phyloP scores from a whole-genome alignment of 2,113 vertebrate species.

The Cariama cristata region DNA sequence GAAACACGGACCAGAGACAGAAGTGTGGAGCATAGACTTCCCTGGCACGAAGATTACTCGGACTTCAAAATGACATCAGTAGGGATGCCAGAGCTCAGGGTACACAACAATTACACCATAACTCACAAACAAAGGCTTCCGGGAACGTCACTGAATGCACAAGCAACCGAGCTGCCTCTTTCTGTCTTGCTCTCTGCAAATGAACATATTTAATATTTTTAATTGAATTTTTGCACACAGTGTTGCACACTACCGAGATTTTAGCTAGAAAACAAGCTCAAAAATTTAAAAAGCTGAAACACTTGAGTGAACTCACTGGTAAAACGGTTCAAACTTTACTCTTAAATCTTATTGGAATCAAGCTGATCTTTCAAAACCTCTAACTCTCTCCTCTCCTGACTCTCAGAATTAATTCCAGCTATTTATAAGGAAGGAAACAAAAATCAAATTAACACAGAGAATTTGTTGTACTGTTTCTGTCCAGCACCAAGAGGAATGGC shows the following conservation, averaged over 20 bases:
- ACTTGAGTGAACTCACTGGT: not conserved
- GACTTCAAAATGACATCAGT: not conserved
- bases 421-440: not conserved
- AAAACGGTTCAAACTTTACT: not conserved
- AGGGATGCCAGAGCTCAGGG: not conserved
- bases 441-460: not conserved
- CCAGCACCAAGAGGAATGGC: not conserved
- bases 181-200: not conserved
- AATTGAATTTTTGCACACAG: not conserved
- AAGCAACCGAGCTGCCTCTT: not conserved
- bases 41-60: not conserved
- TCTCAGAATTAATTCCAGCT: not conserved
- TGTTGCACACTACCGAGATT: not conserved
- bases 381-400: not conserved
- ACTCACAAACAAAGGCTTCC: not conserved
- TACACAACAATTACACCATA: not conserved
- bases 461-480: not conserved
- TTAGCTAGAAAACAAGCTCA: not conserved
- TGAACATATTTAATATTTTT: not conserved
- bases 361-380: not conserved
- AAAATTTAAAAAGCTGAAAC: not conserved
- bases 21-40: not conserved
- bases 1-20: not conserved
- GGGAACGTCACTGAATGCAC: not conserved
- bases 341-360: slow-evolving; percentile 14